Conservation (phyloP, 2,797 vertebrate species). For the Gambelia wislizenii region DNA sequence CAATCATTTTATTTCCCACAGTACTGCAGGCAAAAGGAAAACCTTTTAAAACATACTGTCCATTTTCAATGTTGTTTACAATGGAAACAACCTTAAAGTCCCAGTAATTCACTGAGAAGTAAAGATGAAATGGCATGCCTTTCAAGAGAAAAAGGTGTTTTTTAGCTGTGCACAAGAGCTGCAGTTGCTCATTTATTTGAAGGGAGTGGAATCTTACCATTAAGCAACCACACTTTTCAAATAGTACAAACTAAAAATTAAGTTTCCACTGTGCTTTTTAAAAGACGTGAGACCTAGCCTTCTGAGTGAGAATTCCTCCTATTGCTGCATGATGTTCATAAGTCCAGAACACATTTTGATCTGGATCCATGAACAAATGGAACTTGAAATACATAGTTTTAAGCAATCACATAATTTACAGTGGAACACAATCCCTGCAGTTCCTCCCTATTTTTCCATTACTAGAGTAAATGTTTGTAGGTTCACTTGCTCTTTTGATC, state of each 20-base stretch:
- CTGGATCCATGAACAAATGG: background rate
- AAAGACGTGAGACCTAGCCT: background rate
- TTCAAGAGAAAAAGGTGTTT: background rate
- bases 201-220: background rate
- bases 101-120: background rate
- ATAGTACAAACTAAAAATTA: background rate
- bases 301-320: background rate
- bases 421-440: background rate
- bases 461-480: background rate
- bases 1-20: background rate
- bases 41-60: background rate
- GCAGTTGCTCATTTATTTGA: slow-evolving; percentile 7
- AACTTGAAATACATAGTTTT: background rate
- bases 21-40: background rate
- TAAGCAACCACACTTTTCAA: background rate
- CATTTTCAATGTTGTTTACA: background rate
- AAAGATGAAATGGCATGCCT: background rate
- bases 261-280: background rate
- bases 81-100: background rate
- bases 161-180: background rate
- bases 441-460: background rate
- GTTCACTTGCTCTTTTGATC: background rate
- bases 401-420: background rate
- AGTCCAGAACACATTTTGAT: background rate
- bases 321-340: background rate